Evolutionary conservation across 2,797 vertebrate species (phyloP).

Genomic region (Eremophila alpestris): DNA sequence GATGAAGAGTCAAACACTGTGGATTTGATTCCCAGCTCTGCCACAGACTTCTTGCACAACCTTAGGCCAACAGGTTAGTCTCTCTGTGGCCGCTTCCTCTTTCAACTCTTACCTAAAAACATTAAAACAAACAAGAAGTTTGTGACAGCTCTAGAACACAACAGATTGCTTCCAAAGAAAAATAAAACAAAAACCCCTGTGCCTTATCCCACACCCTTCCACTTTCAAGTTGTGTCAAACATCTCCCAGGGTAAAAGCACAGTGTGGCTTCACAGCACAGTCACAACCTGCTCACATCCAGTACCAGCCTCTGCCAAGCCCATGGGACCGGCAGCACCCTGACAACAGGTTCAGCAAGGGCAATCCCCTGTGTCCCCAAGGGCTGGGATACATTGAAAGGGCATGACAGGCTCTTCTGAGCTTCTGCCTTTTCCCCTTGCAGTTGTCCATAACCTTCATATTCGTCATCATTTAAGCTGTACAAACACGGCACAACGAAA

Average conservation of each 20-base stretch:
- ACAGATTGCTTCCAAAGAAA: background rate
- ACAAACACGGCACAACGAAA: background rate
- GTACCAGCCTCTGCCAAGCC: background rate
- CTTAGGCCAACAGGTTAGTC: background rate
- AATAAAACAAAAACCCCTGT: background rate
- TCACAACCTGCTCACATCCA: background rate
- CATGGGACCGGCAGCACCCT: rapidly evolving
- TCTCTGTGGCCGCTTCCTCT: background rate
- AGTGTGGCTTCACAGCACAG: background rate
- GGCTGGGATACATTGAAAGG: background rate
- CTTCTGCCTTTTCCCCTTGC: background rate
- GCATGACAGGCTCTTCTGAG: background rate
- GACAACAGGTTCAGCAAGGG: background rate
- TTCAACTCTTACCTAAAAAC: conserved; percentile 23
- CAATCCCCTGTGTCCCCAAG: background rate
- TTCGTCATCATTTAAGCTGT: background rate
- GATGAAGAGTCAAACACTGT: background rate
- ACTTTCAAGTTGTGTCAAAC: background rate
- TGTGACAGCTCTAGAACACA: background rate
- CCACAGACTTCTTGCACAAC: conserved; percentile 26
- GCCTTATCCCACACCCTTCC: background rate
- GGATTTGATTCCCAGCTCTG: conserved; percentile 21
- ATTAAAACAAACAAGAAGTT: conserved; percentile 27
- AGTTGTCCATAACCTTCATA: background rate
- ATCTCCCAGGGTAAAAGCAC: background rate